A percentile compares a stretch with the other conserved stretches of the same genome.
phyloP scores from a whole-genome alignment of 1,140 invertebrate genomes.

The Drosophila kikkawai region DNA sequence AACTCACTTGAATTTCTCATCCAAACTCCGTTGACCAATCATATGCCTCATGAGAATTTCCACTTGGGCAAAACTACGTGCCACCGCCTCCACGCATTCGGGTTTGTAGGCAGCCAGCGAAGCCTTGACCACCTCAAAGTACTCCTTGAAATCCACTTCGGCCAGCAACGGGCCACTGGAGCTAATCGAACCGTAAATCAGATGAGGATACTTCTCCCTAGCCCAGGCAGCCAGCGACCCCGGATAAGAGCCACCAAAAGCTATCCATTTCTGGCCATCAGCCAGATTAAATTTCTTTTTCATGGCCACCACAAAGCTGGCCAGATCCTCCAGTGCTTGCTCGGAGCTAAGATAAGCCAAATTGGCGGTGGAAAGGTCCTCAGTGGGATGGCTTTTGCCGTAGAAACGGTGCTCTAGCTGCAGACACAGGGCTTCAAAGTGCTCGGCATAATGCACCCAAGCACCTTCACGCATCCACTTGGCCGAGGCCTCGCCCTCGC shows the following conservation, averaged over 20 bases:
- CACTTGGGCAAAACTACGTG: constrained; percentile 88
- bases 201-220: constrained; percentile 94
- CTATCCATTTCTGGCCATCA: constrained; percentile 92
- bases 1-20: constrained; percentile 89
- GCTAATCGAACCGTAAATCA: constrained; percentile 94
- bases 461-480: constrained; percentile 94
- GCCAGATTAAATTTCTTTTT: constrained; percentile 88
- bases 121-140: constrained; percentile 90
- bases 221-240: constrained; percentile 96
- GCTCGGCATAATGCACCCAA: constrained; percentile 93
- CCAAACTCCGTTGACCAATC: constrained; percentile 88
- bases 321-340: constrained; percentile 95
- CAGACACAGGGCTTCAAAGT: constrained; percentile 93
- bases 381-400: constrained; percentile 95
- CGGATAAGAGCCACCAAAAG: constrained; percentile 97
- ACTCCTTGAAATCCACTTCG: constrained; percentile 93
- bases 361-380: constrained; percentile 88
- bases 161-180: constrained; percentile 94
- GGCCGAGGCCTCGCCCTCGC: constrained; percentile 89
- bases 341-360: constrained; percentile 92
- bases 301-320: constrained; percentile 91
- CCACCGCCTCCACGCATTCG: constrained; percentile 88
- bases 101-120: constrained; percentile 88
- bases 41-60: constrained; percentile 87
- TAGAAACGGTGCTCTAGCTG: constrained; percentile 97